Base-by-base conservation (phyloP, 2,113 vertebrate species). In the Numida meleagris region DNA sequence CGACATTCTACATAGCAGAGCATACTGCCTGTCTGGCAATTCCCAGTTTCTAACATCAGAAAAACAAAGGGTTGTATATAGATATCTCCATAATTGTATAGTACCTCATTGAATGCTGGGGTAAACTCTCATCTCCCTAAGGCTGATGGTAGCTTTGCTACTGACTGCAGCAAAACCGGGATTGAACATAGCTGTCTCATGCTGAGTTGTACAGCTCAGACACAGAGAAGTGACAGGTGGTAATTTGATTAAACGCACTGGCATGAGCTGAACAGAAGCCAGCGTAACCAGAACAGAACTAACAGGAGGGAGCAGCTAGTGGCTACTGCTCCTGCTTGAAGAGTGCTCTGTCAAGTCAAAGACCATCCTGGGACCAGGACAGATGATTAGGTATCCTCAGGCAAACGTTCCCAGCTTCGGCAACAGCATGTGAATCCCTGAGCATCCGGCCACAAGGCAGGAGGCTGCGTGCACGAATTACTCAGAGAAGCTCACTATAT, bases 251-350 rank as follows among this genome's bases (percentile, higher is more conserved):
- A 88, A 67, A 48, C 1, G 2, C 42, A 25, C 16, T 73, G 59
- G 42, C 63, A 87, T 73, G 55, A 89, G 66, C 71, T 87, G 93
- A 94, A 75, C 45, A 63, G 71, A 88, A 94, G 78, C 75, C 87
- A 91, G 76, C 48, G 40, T 1, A 62, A 81, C 68, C 57, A 93
- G 88, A 86, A 90, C 55, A 50, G 34, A 88, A 29, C 79, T 81
- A 80, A 77, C 29, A 74, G 74, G 63, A 95, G 34, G 71, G 59
- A 96, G 87, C 78, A 94, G 93, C 75, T 94, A 87, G 46, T 76
- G 63, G 63, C 46, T 74, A 4, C 55, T 34, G 58, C 43, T 80
- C 62, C 78, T 87, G 59, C 75, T 73, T 85, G 81, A 86, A 89
- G 55, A 80, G 79, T 15, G n/a, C 19, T 85, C 72, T 77, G n/a